Percentiles rank a stretch among this genome's conserved stretches.
phyloP scores from a whole-genome alignment of 2,113 vertebrate species.

The Prionailurus bengalensis region DNA sequence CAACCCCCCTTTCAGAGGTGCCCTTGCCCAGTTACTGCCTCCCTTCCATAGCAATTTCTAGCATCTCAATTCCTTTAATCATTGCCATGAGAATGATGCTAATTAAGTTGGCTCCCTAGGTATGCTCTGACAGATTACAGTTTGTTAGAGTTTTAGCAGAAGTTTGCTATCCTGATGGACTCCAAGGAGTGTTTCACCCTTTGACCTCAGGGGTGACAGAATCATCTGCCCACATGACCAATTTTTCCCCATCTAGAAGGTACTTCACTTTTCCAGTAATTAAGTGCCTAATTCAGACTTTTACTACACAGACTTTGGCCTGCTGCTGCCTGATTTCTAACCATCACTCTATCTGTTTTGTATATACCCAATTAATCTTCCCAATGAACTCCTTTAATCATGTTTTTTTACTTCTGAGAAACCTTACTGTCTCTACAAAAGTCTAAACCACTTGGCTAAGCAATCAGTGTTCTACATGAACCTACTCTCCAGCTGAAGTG shows the following conservation, averaged over 20 bases:
- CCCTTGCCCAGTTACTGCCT: background rate
- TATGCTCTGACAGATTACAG: background rate
- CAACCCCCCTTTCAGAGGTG: background rate
- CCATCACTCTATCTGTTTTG: background rate
- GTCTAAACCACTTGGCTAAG: background rate
- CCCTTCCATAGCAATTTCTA: background rate
- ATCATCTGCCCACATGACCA: background rate
- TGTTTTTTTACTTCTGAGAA: background rate
- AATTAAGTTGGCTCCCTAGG: background rate
- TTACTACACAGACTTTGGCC: background rate
- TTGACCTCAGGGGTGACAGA: background rate
- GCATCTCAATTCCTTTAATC: background rate
- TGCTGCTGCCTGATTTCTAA: background rate
- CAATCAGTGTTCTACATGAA: background rate
- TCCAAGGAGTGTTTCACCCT: background rate
- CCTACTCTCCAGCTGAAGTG: background rate
- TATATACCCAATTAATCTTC: background rate
- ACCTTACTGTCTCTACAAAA: background rate
- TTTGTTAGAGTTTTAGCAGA: background rate
- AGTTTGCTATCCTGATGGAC: background rate
- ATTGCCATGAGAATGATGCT: background rate
- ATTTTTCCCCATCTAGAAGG: background rate
- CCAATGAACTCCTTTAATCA: background rate
- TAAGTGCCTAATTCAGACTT: background rate
- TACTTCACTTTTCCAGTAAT: background rate